Evolutionary conservation across 2,888 invertebrate genomes (phyloP), one percentile per base, ranked within the genome.

Genomic region (Sarcophaga rosellei): DNA sequence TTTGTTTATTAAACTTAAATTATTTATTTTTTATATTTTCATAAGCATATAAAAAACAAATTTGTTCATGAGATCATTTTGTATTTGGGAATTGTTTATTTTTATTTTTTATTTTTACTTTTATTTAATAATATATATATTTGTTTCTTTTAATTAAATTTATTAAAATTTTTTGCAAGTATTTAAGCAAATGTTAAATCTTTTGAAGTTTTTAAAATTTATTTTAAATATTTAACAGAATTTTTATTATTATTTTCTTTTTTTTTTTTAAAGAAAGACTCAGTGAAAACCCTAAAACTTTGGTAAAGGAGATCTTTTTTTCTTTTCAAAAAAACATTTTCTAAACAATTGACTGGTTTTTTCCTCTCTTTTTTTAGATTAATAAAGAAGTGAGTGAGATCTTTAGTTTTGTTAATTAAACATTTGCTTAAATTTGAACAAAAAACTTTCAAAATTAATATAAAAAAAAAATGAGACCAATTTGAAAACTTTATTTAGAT

Each of bases 51-150:
- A 82, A 84, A 80, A 86, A 80, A 83, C 73, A 86, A 81, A 88
- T 81, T 91, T 91, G 81, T 90, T 84, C 89, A 91, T 92, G 93
- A 92, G 92, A 92, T 92, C 92, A 93, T 91, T 92, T 91, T 90
- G 91, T 92, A 93, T 93, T 92, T 92, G 92, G 92, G 92, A 93
- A 92, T 92, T 92, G 92, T 92, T 92, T 92, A 91, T 86, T 88
- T 88, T 88, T 86, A 81, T 65, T 81, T 83, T 81, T 80, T 86
- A 75, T 78, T 81, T 88, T 80, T 84, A 74, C 68, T 78, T 77
- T 65, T 81, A 80, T 59, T 84, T 53, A 69, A 68, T 74, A 68
- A 59, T 65, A 69, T 76, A 44, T 15, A 20, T 79, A 62, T 63
- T 75, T 76, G 47, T 72, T 78, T 63, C 4, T 72, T 73, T 72